These are phyloP conservation scores for Tetramorium bicarinatum DNA, from an alignment of 2,888 invertebrate species.

Conservation along the genomic window DNA sequence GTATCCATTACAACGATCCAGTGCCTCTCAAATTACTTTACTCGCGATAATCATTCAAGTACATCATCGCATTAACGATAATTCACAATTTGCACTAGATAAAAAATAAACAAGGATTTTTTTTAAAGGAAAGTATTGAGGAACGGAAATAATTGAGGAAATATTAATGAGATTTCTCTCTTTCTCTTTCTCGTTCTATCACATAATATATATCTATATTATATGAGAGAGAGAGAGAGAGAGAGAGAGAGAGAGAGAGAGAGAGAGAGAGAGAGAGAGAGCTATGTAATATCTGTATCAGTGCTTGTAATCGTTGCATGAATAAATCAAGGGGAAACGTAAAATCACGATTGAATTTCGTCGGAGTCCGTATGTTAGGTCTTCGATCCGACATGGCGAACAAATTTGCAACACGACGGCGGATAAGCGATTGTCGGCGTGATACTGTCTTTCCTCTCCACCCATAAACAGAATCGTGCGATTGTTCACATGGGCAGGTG, in stretches of 20 bases:
- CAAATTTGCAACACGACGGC: constrained; percentile 28
- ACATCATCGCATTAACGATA: neutral
- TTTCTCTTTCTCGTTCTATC: neutral
- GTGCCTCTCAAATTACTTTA: neutral
- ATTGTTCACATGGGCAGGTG: constrained; percentile 38
- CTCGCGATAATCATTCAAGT: neutral
- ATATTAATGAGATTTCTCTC: neutral
- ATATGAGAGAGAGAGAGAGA: too few species aligned
- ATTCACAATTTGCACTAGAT: neutral
- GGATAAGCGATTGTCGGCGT: constrained; percentile 25
- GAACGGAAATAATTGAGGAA: neutral
- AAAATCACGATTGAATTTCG: constrained; percentile 21
- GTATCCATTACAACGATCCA: constrained; percentile 10
- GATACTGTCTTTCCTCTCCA: constrained; percentile 32
- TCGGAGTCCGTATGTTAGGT: constrained; percentile 16
- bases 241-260: too few species aligned
- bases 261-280: too few species aligned
- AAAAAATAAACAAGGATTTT: neutral
- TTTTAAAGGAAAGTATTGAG: neutral
- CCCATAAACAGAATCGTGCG: constrained; percentile 25
- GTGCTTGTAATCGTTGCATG: neutral
- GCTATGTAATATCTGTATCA: neutral
- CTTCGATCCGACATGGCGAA: constrained; percentile 15
- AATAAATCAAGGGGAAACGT: constrained; percentile 1
- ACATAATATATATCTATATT: neutral